A percentile compares a stretch with the other conserved stretches of the same genome.
These are phyloP conservation scores for Perodicticus potto DNA, from an alignment of 2,797 vertebrate genomes.

Conservation along the genomic window DNA sequence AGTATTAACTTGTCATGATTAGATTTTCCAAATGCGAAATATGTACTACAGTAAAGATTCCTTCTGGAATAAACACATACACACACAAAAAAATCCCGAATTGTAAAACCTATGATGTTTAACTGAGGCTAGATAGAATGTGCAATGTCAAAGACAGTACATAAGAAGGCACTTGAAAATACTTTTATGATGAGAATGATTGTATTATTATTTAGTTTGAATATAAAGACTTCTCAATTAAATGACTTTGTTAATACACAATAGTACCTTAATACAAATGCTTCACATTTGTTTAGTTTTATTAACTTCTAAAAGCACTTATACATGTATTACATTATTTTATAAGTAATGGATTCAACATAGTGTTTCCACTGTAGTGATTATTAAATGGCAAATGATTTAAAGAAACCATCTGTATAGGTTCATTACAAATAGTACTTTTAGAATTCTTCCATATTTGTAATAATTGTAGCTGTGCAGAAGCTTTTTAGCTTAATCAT, in stretches of 20 bases:
- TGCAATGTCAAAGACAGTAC: constrained; percentile 36
- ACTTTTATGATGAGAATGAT: neutral
- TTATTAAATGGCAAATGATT: constrained; percentile 42
- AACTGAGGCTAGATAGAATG: constrained; percentile 32
- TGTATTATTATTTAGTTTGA: constrained; percentile 4
- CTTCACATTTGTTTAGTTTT: neutral
- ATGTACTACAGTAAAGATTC: neutral
- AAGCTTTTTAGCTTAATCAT: no score
- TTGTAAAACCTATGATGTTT: constrained; percentile 46
- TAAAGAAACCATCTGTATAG: constrained; percentile 39
- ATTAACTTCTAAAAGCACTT: constrained; percentile 37
- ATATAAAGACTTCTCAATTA: neutral
- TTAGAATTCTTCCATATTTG: neutral
- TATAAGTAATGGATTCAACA: constrained; percentile 23
- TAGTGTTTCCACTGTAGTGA: constrained; percentile 34
- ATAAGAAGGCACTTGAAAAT: constrained; percentile 21
- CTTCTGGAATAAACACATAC: constrained; percentile 27
- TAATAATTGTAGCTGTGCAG: no score
- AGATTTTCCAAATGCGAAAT: constrained; percentile 67
- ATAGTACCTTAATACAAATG: neutral
- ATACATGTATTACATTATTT: constrained; percentile 10
- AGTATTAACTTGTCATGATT: constrained; percentile 74
- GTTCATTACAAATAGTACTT: constrained; percentile 77
- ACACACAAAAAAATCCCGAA: neutral
- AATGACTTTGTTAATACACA: constrained; percentile 26